Percentiles rank a stretch among this genome's conserved stretches.
These are phyloP conservation scores for Macrostomum lignano DNA, from an alignment of 1,140 invertebrate species.

Conservation along the genomic window DNA sequence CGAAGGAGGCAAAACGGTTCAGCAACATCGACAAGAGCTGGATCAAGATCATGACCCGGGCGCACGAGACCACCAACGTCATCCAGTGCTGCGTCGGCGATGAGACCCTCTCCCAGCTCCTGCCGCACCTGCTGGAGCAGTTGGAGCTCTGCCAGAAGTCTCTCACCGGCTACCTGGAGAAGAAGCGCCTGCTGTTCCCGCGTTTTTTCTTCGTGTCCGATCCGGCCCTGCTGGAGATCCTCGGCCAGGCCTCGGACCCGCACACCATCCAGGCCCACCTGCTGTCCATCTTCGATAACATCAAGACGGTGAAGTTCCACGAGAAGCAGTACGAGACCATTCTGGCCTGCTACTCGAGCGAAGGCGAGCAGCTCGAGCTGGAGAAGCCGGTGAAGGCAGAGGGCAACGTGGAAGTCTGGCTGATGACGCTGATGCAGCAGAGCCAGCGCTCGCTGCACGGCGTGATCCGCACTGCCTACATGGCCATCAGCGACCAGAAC, in stretches of 20 bases:
- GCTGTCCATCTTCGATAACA: slow-evolving; percentile 37
- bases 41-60: slow-evolving; percentile 85
- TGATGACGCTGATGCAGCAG: slow-evolving; percentile 54
- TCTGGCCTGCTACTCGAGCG: slow-evolving; percentile 59
- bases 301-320: slow-evolving; percentile 61
- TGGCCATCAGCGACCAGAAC: slow-evolving; percentile 51
- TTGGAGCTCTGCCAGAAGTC: slow-evolving; percentile 82
- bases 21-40: slow-evolving; percentile 89
- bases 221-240: slow-evolving; percentile 66
- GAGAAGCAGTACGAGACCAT: slow-evolving; percentile 87
- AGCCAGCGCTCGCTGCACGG: slow-evolving; percentile 63
- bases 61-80: slow-evolving; percentile 62
- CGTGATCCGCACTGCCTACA: slow-evolving; percentile 54
- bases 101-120: slow-evolving; percentile 55
- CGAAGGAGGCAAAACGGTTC: slow-evolving; percentile 38
- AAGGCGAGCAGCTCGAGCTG: slow-evolving; percentile 53
- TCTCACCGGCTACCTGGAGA: slow-evolving; percentile 70
- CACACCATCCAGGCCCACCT: slow-evolving; percentile 52
- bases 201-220: slow-evolving; percentile 90
- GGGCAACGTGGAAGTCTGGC: slow-evolving; percentile 76
- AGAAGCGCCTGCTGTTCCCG: slow-evolving; percentile 74
- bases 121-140: slow-evolving; percentile 76
- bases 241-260: slow-evolving; percentile 79
- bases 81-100: slow-evolving; percentile 77
- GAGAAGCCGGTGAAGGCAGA: slow-evolving; percentile 72